Conservation (phyloP, 2,797 vertebrate species). For the Lithobates pipiens region DNA sequence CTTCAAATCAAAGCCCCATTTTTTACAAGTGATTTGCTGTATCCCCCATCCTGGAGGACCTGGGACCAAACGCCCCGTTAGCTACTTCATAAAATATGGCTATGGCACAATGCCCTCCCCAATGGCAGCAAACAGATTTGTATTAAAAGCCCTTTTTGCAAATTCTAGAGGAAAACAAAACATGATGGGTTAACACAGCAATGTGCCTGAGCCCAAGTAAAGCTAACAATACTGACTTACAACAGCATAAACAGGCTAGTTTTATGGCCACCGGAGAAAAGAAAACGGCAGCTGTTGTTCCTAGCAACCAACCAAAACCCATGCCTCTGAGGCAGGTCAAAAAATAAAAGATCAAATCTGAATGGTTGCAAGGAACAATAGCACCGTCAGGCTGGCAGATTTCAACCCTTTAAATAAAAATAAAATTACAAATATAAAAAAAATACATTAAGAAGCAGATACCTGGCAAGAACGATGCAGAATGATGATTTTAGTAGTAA, state of each 20-base stretch:
- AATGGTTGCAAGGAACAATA: background rate
- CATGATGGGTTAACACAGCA: background rate
- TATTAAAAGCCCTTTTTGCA: slow-evolving; percentile 11
- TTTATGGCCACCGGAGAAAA: background rate
- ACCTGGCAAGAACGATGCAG: slow-evolving; percentile 56
- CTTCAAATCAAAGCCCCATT: no score
- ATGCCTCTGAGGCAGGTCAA: background rate
- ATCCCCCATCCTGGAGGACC: no score
- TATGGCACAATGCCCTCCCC: no score
- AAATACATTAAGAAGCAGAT: slow-evolving; percentile 45
- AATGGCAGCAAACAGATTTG: background rate
- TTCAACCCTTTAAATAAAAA: background rate
- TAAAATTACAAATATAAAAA: background rate
- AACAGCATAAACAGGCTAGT: background rate
- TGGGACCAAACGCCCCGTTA: background rate
- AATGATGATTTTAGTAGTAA: slow-evolving; percentile 47
- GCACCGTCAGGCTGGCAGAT: background rate
- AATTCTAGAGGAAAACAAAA: background rate
- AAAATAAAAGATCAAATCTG: background rate
- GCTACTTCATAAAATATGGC: no score
- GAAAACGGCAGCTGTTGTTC: background rate
- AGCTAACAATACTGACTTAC: slow-evolving; percentile 3
- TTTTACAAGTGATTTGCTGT: no score
- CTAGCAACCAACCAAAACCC: background rate
- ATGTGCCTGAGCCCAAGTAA: background rate